phyloP scores from a whole-genome alignment of 2,113 vertebrate species.

The Casuarius casuarius region DNA sequence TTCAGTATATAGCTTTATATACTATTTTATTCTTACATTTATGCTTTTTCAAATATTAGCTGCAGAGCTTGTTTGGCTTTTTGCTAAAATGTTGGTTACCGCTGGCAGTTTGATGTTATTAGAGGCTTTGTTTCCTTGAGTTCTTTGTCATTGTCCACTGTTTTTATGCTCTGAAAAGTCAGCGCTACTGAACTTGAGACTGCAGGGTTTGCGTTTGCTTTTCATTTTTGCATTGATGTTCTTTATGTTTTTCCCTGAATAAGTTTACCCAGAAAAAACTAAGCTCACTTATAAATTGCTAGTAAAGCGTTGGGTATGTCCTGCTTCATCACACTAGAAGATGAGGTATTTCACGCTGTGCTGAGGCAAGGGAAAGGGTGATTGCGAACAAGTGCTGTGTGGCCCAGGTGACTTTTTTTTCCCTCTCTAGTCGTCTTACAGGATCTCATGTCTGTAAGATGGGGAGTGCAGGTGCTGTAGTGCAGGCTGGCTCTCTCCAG shows the following conservation, averaged over 20 bases:
- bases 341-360: background rate
- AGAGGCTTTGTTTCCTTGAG: background rate
- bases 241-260: background rate
- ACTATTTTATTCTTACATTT: background rate
- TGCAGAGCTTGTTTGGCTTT: background rate
- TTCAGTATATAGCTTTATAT: slow-evolving; percentile 1
- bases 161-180: slow-evolving; percentile 27
- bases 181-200: background rate
- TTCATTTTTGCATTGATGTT: background rate
- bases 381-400: background rate
- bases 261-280: background rate
- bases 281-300: background rate
- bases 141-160: slow-evolving; percentile 7
- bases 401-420: background rate
- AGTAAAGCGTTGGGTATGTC: background rate
- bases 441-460: no score
- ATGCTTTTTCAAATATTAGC: slow-evolving; percentile 29
- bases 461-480: background rate
- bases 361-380: background rate
- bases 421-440: fast-evolving
- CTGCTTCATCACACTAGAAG: background rate
- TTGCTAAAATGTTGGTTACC: slow-evolving; percentile 42
- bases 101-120: slow-evolving; percentile 24
- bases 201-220: background rate
- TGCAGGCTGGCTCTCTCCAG: background rate